Percentiles rank a stretch among this genome's conserved stretches.
Evolutionary conservation across 2,888 invertebrate species (phyloP).

Genomic region (Epirrhoe alternata): DNA sequence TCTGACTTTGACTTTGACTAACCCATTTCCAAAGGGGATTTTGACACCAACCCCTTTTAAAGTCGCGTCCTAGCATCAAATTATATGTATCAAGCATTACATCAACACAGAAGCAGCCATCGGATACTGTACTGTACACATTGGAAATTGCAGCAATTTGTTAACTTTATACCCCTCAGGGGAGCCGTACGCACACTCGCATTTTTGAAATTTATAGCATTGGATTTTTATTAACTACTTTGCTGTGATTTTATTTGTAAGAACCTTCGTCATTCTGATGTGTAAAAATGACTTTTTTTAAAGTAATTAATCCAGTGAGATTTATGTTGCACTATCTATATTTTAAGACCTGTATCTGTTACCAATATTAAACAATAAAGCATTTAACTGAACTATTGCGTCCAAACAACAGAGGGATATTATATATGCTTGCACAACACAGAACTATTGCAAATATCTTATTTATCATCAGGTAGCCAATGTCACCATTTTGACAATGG

Average conservation of each 20-base stretch:
- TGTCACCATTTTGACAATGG: too few species aligned
- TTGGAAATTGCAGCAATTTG: slow-evolving; percentile 72
- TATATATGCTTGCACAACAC: too few species aligned
- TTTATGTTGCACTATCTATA: too few species aligned
- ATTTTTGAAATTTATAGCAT: slow-evolving; percentile 58
- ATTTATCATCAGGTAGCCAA: too few species aligned
- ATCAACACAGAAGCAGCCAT: slow-evolving; percentile 58
- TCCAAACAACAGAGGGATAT: too few species aligned
- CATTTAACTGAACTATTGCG: too few species aligned
- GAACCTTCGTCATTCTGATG: slow-evolving; percentile 27
- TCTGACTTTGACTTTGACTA: too few species aligned
- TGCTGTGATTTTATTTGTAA: slow-evolving; percentile 41
- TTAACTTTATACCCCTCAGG: slow-evolving; percentile 68
- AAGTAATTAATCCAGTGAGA: too few species aligned
- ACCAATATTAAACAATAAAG: too few species aligned
- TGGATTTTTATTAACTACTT: slow-evolving; percentile 49
- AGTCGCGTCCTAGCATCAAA: slow-evolving; percentile 12
- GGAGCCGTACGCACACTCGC: slow-evolving; percentile 57
- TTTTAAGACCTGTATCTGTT: too few species aligned
- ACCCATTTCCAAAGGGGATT: too few species aligned
- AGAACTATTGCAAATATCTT: too few species aligned
- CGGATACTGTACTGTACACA: slow-evolving; percentile 61
- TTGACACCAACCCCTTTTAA: not conserved
- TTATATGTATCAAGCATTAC: slow-evolving; percentile 28
- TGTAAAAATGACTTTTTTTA: not conserved